Evolutionary conservation across 2,113 vertebrate genomes (phyloP).

Genomic region (Gymnobelideus leadbeateri): DNA sequence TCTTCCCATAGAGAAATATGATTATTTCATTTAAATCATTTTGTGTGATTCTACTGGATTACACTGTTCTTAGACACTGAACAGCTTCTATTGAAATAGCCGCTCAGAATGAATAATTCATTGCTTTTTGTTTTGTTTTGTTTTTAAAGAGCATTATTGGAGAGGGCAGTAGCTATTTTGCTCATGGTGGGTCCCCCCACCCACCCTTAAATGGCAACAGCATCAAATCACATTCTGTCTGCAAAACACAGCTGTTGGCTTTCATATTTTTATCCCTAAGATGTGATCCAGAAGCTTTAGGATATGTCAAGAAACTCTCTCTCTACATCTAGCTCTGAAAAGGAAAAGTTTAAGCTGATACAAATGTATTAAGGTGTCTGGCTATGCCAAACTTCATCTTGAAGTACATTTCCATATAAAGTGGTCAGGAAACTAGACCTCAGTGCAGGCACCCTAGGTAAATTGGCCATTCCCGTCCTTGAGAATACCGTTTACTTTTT

Average conservation of each 20-base stretch:
- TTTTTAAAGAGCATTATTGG: conserved; percentile 22
- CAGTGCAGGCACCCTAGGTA: neutral
- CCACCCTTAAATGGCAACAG: conserved; percentile 9
- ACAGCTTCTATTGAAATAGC: conserved; percentile 35
- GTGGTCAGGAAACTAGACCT: neutral
- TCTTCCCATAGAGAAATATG: conserved; percentile 30
- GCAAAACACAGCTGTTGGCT: conserved; percentile 7
- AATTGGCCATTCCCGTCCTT: neutral
- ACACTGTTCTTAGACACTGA: neutral
- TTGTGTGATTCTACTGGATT: conserved; percentile 27
- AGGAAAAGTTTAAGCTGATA: neutral
- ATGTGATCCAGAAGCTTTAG: conserved; percentile 25
- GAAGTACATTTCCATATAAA: conserved; percentile 8
- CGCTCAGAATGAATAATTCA: conserved; percentile 53
- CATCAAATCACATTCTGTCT: neutral
- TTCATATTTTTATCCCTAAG: conserved; percentile 31
- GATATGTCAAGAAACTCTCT: conserved; percentile 27
- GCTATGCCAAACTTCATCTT: conserved; percentile 12
- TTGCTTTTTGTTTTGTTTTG: conserved; percentile 36
- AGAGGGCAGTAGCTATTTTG: conserved; percentile 28
- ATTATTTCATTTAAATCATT: neutral
- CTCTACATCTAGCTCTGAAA: conserved; percentile 17
- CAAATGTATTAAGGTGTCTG: conserved; percentile 18
- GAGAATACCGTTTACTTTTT: neutral
- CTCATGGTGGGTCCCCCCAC: neutral